Percentiles rank a stretch among this genome's conserved stretches.
These are phyloP conservation scores for Xenops minutus DNA, from an alignment of 2,797 vertebrate species.

Conservation along the genomic window DNA sequence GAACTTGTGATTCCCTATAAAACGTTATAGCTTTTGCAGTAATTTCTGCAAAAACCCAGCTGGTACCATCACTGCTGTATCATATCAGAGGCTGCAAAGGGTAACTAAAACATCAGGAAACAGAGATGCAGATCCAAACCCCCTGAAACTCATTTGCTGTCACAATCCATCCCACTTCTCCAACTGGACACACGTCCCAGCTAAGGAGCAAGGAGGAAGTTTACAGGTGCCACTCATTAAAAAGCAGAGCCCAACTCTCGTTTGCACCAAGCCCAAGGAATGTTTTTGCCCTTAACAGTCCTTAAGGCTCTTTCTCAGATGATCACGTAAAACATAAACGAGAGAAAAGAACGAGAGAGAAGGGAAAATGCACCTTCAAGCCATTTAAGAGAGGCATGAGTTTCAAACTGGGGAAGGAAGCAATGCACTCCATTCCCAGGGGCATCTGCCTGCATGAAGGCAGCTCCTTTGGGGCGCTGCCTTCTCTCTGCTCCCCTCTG, in stretches of 20 bases:
- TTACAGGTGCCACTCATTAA: background rate
- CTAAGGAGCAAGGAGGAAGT: background rate
- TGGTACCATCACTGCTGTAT: background rate
- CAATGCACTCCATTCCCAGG: background rate
- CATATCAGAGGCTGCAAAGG: background rate
- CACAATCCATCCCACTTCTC: background rate
- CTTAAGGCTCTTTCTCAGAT: background rate
- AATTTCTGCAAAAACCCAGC: background rate
- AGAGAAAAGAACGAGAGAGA: background rate
- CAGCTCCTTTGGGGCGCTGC: background rate
- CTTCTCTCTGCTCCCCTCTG: background rate
- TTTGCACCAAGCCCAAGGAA: background rate
- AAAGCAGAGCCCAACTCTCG: background rate
- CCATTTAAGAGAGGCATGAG: background rate
- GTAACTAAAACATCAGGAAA: background rate
- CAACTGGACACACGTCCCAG: background rate
- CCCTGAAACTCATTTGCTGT: background rate
- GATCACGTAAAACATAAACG: background rate
- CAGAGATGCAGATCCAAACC: background rate
- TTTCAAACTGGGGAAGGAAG: background rate
- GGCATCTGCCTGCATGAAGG: background rate
- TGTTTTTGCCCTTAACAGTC: background rate
- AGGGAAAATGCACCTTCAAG: background rate
- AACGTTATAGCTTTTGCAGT: background rate
- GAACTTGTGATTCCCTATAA: background rate